Evolutionary conservation across 2,888 invertebrate genomes (phyloP).

Genomic region (Melieria crassipennis): DNA sequence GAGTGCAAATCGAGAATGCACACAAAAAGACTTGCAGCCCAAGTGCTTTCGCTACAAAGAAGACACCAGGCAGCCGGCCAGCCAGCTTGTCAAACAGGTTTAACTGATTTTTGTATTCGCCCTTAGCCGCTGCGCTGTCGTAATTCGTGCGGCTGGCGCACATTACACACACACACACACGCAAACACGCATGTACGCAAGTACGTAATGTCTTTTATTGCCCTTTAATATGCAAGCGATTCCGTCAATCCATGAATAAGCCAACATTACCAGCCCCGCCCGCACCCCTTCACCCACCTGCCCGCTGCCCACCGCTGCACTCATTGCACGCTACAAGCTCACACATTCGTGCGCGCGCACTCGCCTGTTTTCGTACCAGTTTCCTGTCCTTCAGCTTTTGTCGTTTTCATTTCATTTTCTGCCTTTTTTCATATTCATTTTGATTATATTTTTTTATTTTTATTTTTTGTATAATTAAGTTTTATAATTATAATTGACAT

Average conservation of each 20-base stretch:
- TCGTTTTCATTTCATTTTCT: neutral
- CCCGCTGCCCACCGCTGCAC: too few species aligned
- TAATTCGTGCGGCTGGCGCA: too few species aligned
- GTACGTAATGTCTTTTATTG: conserved; percentile 9
- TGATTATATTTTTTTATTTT: neutral
- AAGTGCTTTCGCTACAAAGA: too few species aligned
- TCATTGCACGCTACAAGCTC: too few species aligned
- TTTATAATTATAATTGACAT: conserved; percentile 43
- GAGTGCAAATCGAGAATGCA: too few species aligned
- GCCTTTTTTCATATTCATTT: conserved; percentile 7
- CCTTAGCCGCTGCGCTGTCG: too few species aligned
- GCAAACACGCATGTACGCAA: neutral
- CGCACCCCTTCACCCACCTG: conserved; percentile 1
- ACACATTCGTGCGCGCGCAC: too few species aligned
- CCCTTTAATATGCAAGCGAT: conserved; percentile 19
- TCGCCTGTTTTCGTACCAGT: neutral
- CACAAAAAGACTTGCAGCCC: too few species aligned
- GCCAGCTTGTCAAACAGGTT: too few species aligned
- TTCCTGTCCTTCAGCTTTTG: neutral
- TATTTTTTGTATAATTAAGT: conserved; percentile 38
- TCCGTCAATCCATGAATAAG: neutral
- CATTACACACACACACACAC: neutral
- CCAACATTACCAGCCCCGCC: neutral
- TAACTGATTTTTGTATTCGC: too few species aligned
- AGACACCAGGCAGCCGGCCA: too few species aligned